Base-by-base conservation (phyloP, 2,113 vertebrate genomes). In the Sciurus niger region DNA sequence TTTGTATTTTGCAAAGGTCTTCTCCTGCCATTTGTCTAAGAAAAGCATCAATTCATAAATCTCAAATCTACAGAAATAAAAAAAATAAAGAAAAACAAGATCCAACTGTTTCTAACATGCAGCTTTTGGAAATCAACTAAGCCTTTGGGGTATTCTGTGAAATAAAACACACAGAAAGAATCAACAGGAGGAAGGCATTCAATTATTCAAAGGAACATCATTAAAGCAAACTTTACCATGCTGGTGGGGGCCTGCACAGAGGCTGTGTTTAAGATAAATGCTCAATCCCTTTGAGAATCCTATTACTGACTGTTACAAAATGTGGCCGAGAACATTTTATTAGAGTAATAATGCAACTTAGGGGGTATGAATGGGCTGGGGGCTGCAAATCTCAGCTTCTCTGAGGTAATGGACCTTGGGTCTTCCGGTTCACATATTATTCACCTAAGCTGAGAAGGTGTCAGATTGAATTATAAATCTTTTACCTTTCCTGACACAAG, bases 41-140 rank as follows among this genome's bases (percentile, higher is more conserved):
- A 96, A 97, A 93, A 97, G 88, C 88, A 82, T 73, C 74, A 74
- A 97, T 94, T 97, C 97, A 97, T 96, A 97, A 89, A 98, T 97
- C 92, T 95, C 73, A 93, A 82, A 87, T 93, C 90, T 60, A 77
- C n/a, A n/a, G 84, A 93, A 96, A 46, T 76, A 92, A 96, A 91
- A 96, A 55, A 87, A 96, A 96, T 94, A 53, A 78, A 92, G 96
- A 91, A 96, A 55, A 87, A 96, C 96, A 93, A 96, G 7, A 96
- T 88, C 10, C 96, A 96, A 51, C 46, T 78, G 46, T 78, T 89
- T 94, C 76, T 86, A 95, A 97, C 68, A 90, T 6, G 8, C 34
- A 17, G 94, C 92, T 96, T 98, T 91, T 93, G 87, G 95, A 96
- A 97, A 79, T 72, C 89, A 94, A 93, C 74, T 53, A 97, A 97